Conservation (phyloP, 2,797 vertebrate species). For the Oophaga sylvatica region DNA sequence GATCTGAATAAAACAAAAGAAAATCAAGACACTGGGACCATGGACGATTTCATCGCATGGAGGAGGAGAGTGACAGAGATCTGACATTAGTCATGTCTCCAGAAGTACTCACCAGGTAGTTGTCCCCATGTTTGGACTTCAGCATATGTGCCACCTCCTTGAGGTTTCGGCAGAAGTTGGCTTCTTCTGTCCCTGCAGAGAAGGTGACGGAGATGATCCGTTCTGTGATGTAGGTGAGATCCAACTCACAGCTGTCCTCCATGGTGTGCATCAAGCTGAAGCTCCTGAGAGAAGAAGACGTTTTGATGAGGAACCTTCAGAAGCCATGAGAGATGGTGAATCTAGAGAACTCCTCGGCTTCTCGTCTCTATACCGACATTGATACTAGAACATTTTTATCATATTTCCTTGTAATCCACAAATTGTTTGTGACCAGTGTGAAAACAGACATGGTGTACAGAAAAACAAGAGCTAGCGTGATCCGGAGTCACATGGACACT, state of each 20-base stretch:
- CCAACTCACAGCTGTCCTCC: conserved; percentile 94
- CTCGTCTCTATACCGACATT: neutral
- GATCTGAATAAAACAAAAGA: conserved; percentile 79
- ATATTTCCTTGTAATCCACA: neutral
- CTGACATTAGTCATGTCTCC: neutral
- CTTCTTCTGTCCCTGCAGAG: conserved; percentile 84
- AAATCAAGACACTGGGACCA: neutral
- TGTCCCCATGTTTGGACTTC: conserved; percentile 93
- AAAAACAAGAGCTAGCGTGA: conserved; percentile 11
- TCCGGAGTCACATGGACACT: conserved; percentile 9
- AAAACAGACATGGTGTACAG: neutral
- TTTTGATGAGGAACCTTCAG: neutral
- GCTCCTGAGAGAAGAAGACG: conserved; percentile 74
- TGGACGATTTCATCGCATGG: neutral
- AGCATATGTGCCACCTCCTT: conserved; percentile 96
- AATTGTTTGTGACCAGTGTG: neutral
- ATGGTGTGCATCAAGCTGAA: conserved; percentile 80
- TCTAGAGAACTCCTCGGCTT: neutral
- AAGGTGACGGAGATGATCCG: conserved; percentile 95
- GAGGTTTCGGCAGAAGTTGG: conserved; percentile 89
- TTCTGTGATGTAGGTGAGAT: conserved; percentile 96
- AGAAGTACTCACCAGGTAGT: conserved; percentile 84
- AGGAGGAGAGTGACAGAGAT: neutral
- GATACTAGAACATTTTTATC: neutral
- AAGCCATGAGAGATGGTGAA: neutral